Conservation (phyloP, 2,888 invertebrate genomes). For the Microctonus aethiopoides region DNA sequence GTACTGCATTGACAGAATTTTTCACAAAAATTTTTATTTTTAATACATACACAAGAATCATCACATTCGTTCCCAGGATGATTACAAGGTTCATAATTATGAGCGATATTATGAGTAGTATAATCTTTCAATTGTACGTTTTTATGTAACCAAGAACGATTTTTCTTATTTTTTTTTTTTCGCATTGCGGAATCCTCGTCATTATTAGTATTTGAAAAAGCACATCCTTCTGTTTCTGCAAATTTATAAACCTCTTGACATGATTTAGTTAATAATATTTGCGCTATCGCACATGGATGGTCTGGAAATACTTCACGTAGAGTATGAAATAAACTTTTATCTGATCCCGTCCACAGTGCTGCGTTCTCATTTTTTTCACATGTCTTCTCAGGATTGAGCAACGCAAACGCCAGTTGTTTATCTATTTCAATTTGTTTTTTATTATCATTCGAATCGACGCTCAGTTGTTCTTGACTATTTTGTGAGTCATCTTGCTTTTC, state of each 20-base stretch:
- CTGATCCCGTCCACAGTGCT: constrained; percentile 89
- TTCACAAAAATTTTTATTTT: constrained; percentile 97
- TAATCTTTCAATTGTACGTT: constrained; percentile 94
- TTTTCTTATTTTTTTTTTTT: constrained; percentile 95
- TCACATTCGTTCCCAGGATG: constrained; percentile 93
- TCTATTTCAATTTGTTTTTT: constrained; percentile 59
- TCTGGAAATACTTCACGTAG: constrained; percentile 89
- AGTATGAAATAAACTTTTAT: constrained; percentile 91
- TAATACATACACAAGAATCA: constrained; percentile 88
- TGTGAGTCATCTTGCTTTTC: constrained; percentile 69
- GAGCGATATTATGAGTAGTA: constrained; percentile 75
- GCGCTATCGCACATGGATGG: constrained; percentile 95
- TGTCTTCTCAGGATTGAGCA: constrained; percentile 69
- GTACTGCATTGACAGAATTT: constrained; percentile 98
- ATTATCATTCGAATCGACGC: constrained; percentile 89
- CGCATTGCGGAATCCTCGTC: constrained; percentile 82
- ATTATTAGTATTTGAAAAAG: constrained; percentile 79
- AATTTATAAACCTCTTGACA: constrained; percentile 93
- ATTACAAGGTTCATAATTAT: constrained; percentile 96
- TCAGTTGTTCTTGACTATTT: constrained; percentile 73
- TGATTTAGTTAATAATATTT: constrained; percentile 93
- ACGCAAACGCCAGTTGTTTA: constrained; percentile 68
- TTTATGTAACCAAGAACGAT: constrained; percentile 91
- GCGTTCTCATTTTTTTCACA: constrained; percentile 62
- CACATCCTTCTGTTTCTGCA: constrained; percentile 83